phyloP scores from a whole-genome alignment of 2,797 vertebrate species.

The Ctenopoma kingsleyae region DNA sequence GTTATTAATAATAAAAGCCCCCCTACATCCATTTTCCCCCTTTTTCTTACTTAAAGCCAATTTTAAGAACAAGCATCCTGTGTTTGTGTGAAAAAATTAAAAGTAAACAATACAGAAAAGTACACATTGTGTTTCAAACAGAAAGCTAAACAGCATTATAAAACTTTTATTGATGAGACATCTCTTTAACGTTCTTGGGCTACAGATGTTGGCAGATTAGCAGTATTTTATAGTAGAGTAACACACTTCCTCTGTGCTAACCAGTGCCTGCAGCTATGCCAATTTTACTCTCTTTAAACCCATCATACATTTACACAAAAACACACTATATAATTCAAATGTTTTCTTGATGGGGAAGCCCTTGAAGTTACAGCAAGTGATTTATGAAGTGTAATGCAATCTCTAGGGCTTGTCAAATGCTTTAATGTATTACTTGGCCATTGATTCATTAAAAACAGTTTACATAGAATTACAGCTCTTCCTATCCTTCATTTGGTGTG shows the following conservation, averaged over 20 bases:
- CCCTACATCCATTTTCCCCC: too few species aligned
- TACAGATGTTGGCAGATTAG: constrained; percentile 36
- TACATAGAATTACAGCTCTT: constrained; percentile 7
- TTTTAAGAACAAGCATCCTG: too few species aligned
- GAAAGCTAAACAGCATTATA: constrained; percentile 5
- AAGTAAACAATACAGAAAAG: too few species aligned
- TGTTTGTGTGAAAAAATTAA: too few species aligned
- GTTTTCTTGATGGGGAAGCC: constrained; percentile 48
- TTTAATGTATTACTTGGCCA: constrained; percentile 32
- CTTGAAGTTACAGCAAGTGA: constrained; percentile 50
- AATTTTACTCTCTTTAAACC: constrained; percentile 32
- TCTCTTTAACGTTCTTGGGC: constrained; percentile 15
- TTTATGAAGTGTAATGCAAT: constrained; percentile 43
- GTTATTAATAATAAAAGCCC: too few species aligned
- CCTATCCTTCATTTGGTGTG: constrained; percentile 11
- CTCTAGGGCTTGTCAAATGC: constrained; percentile 25
- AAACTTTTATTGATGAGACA: constrained; percentile 25
- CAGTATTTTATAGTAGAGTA: constrained; percentile 7
- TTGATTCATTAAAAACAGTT: constrained; percentile 24
- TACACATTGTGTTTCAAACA: constrained; percentile 2
- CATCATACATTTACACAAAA: constrained; percentile 35
- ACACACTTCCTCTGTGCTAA: constrained; percentile 29
- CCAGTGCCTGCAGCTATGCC: constrained; percentile 37
- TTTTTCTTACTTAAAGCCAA: too few species aligned
- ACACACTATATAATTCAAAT: constrained; percentile 49